These are phyloP conservation scores for Atractosteus spatula DNA, from an alignment of 2,113 vertebrate species.

Conservation along the genomic window DNA sequence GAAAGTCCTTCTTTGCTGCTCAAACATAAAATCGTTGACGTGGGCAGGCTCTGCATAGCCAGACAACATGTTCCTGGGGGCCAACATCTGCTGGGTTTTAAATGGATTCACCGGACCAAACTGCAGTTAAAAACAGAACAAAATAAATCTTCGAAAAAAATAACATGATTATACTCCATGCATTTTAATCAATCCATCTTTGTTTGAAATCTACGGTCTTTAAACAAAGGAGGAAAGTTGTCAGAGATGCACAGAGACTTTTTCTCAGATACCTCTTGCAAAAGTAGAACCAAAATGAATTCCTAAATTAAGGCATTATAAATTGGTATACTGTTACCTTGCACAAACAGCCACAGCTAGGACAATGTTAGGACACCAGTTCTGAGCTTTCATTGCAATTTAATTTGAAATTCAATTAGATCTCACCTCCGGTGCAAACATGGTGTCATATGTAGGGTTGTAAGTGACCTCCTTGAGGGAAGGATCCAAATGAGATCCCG, in stretches of 20 bases:
- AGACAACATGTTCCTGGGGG: conserved; percentile 95
- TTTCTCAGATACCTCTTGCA: too few species aligned
- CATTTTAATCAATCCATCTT: too few species aligned
- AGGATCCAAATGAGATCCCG: conserved; percentile 89
- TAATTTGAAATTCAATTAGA: neutral
- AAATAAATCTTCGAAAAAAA: neutral
- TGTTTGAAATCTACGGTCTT: too few species aligned
- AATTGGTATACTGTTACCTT: too few species aligned
- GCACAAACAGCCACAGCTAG: too few species aligned
- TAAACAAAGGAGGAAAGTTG: too few species aligned
- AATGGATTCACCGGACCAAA: conserved; percentile 94
- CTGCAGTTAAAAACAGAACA: conserved; percentile 50
- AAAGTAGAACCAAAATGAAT: too few species aligned
- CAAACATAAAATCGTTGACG: conserved; percentile 98
- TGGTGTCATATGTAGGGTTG: conserved; percentile 90
- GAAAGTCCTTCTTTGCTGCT: conserved; percentile 95
- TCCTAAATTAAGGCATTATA: too few species aligned
- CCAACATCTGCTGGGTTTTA: conserved; percentile 91
- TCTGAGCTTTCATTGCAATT: too few species aligned
- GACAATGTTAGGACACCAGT: too few species aligned
- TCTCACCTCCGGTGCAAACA: conserved; percentile 96
- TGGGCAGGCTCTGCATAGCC: conserved; percentile 94
- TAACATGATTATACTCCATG: neutral
- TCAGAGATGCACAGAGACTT: too few species aligned
- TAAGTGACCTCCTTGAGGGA: conserved; percentile 84